phyloP scores from a whole-genome alignment of 2,888 invertebrate species.

The Polyommatus iphigenia region DNA sequence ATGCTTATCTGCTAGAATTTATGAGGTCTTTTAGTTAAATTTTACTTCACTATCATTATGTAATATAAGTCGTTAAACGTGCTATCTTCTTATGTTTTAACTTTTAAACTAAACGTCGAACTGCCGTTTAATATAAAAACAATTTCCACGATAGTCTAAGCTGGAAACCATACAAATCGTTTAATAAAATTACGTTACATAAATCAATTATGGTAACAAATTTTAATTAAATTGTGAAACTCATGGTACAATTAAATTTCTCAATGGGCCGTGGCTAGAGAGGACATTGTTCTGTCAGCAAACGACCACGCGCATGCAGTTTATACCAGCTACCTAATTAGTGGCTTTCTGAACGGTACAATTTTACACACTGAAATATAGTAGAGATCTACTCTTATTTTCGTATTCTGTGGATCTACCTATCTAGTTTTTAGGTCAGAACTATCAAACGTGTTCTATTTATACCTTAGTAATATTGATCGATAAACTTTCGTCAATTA shows the following conservation, averaged over 20 bases:
- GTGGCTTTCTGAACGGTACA: slow-evolving; percentile 1
- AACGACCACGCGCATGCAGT: slow-evolving; percentile 1
- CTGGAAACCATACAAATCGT: slow-evolving; percentile 30
- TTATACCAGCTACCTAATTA: background rate
- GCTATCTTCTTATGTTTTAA: background rate
- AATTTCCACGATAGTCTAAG: slow-evolving; percentile 4
- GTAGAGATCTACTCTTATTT: no score
- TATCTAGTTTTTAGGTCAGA: background rate
- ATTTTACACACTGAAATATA: background rate
- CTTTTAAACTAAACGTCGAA: background rate
- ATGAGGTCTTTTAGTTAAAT: slow-evolving; percentile 34
- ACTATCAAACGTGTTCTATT: background rate
- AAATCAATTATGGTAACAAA: slow-evolving; percentile 29
- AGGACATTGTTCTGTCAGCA: slow-evolving; percentile 3
- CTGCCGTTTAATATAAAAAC: slow-evolving; percentile 6
- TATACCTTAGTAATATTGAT: background rate
- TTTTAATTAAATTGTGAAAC: slow-evolving; percentile 31
- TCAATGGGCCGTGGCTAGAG: slow-evolving; percentile 23
- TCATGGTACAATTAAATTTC: slow-evolving; percentile 27
- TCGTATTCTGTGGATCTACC: background rate
- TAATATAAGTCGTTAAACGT: background rate
- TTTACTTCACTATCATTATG: background rate
- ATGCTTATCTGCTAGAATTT: background rate
- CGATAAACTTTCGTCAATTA: background rate
- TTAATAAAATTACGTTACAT: slow-evolving; percentile 29